phyloP scores from a whole-genome alignment of 2,797 vertebrate species.

The Kryptolebias ocellatus region DNA sequence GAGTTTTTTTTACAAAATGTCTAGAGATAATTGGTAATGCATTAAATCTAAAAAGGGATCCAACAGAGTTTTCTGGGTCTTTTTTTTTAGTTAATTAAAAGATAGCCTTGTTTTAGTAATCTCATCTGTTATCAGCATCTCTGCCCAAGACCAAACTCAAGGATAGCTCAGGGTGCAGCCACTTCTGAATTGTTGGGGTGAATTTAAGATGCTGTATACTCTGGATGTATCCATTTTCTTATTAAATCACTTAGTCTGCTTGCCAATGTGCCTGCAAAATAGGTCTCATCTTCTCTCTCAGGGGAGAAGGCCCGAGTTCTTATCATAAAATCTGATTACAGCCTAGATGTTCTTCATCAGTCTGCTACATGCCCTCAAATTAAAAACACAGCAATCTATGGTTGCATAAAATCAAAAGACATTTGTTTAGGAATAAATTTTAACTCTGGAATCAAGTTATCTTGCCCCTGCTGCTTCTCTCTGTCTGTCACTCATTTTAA shows the following conservation, averaged over 20 bases:
- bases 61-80: conserved; percentile 10
- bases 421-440: conserved; percentile 36
- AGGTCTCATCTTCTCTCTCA: conserved; percentile 36
- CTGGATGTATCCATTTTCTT: conserved; percentile 37
- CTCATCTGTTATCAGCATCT: conserved; percentile 25
- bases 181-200: conserved; percentile 11
- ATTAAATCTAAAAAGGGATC: conserved; percentile 35
- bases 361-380: conserved; percentile 27
- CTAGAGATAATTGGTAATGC: conserved; percentile 32
- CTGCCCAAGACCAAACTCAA: conserved; percentile 21
- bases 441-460: conserved; percentile 19
- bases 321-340: conserved; percentile 48
- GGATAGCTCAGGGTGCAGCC: conserved; percentile 13
- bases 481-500: conserved; percentile 50
- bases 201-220: conserved; percentile 31
- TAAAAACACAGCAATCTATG: conserved; percentile 20
- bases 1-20: conserved; percentile 24
- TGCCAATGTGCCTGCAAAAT: conserved; percentile 41
- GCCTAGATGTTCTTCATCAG: conserved; percentile 19
- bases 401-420: conserved; percentile 19
- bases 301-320: conserved; percentile 21
- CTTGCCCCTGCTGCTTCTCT: conserved; percentile 17
- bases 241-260: conserved; percentile 40
- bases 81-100: conserved; percentile 40
- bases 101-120: conserved; percentile 41